These are phyloP conservation scores for Columba janthina DNA, from an alignment of 2,113 vertebrate genomes.

Conservation along the genomic window DNA sequence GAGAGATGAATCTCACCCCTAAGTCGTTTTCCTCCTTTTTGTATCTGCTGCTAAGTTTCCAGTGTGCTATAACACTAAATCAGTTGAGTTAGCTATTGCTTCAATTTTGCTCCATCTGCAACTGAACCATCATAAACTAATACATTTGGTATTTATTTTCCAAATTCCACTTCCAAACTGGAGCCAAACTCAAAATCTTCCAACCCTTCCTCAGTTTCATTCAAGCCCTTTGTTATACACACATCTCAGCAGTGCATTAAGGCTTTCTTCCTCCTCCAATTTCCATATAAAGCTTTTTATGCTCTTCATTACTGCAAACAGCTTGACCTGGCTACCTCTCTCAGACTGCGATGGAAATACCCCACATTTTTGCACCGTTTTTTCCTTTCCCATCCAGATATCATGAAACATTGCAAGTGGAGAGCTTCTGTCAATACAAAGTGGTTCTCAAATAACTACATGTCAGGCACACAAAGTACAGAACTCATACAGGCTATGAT, in stretches of 20 bases:
- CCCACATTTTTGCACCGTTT: not conserved
- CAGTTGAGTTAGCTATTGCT: not conserved
- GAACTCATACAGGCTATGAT: conserved; percentile 1
- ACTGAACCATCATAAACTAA: not conserved
- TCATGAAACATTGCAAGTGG: not conserved
- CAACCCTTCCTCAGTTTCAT: not conserved
- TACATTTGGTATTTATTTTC: not conserved
- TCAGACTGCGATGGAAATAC: not conserved
- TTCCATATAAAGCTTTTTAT: not conserved
- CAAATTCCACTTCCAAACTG: not conserved
- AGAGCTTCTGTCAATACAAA: not conserved
- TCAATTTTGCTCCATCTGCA: not conserved
- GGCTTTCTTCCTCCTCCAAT: not conserved
- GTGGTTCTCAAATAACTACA: not conserved
- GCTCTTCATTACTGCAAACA: not conserved
- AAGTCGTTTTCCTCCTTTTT: conserved; percentile 45
- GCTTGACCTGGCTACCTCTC: not conserved
- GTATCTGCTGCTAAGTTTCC: conserved; percentile 41
- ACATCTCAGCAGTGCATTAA: not conserved
- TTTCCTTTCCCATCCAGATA: not conserved
- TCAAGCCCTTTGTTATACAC: not conserved
- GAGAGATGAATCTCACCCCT: conserved; percentile 50
- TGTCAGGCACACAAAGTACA: not conserved
- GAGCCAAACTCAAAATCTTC: not conserved
- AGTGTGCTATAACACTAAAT: not conserved